Percentiles rank a stretch among this genome's conserved stretches.
These are phyloP conservation scores for Apis cerana DNA, from an alignment of 1,140 invertebrate genomes.

Conservation along the genomic window DNA sequence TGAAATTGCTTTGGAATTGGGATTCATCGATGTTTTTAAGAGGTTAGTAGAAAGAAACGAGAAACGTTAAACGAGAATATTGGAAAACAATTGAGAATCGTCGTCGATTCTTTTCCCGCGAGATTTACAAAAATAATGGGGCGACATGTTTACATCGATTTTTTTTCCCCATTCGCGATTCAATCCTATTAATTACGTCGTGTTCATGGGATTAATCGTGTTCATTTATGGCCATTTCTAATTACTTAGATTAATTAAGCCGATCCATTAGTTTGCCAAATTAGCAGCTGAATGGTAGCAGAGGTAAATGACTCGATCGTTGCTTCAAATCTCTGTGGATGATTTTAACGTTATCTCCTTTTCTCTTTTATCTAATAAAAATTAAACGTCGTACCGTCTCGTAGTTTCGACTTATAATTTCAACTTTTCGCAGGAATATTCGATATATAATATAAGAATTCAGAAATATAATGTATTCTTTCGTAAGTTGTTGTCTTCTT, in stretches of 20 bases:
- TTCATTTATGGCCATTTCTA: slow-evolving; percentile 45
- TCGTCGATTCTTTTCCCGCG: no score
- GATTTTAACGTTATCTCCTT: neutral
- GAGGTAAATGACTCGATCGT: slow-evolving; percentile 17
- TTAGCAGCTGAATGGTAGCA: slow-evolving; percentile 20
- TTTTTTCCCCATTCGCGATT: neutral
- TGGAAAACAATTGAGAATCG: neutral
- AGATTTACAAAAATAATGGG: no score
- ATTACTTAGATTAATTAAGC: slow-evolving; percentile 58
- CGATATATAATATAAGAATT: no score
- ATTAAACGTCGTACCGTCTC: neutral
- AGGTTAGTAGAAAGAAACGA: neutral
- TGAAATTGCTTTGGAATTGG: neutral
- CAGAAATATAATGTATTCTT: no score
- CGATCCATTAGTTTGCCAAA: slow-evolving; percentile 52
- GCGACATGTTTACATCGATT: neutral
- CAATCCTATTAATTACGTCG: neutral
- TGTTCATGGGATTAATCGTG: neutral
- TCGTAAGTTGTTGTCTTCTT: no score
- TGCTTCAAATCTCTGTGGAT: slow-evolving; percentile 3
- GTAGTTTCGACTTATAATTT: neutral
- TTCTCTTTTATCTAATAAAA: no score
- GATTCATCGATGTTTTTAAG: neutral
- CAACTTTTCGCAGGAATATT: neutral
- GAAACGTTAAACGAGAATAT: neutral